Conservation (phyloP, 2,113 vertebrate species). For the Eurystomus gularis region DNA sequence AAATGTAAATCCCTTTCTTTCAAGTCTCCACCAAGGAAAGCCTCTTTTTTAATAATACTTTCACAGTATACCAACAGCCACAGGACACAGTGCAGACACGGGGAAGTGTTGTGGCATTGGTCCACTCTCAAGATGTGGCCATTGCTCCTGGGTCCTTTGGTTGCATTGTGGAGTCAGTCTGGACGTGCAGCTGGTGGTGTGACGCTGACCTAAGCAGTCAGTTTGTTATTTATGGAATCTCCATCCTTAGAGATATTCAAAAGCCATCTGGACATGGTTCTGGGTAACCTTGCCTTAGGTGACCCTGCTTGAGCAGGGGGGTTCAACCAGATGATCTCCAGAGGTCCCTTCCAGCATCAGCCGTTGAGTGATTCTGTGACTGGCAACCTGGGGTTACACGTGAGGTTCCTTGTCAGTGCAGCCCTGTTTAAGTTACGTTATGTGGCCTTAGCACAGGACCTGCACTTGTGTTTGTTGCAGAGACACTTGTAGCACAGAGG, state of each 20-base stretch:
- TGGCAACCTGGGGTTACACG: neutral
- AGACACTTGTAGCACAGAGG: neutral
- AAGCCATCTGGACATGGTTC: neutral
- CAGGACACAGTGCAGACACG: neutral
- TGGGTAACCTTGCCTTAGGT: neutral
- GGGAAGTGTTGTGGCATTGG: neutral
- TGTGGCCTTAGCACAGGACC: neutral
- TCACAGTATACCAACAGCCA: neutral
- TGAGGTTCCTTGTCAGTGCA: neutral
- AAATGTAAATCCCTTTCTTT: neutral
- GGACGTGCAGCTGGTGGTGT: neutral
- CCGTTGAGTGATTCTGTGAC: neutral
- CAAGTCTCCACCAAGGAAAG: neutral
- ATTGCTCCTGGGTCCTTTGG: neutral
- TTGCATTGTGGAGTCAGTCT: neutral
- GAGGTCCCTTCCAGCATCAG: neutral
- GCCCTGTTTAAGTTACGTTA: neutral
- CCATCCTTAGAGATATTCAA: neutral
- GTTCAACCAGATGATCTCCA: neutral
- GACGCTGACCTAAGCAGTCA: neutral
- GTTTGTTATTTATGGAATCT: neutral
- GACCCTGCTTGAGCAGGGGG: neutral
- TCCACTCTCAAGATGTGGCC: neutral
- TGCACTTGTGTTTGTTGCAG: neutral
- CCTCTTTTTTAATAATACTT: neutral